Percentiles rank a stretch among this genome's conserved stretches.
Conservation (phyloP, 2,113 vertebrate genomes). For the Phocoena phocoena region DNA sequence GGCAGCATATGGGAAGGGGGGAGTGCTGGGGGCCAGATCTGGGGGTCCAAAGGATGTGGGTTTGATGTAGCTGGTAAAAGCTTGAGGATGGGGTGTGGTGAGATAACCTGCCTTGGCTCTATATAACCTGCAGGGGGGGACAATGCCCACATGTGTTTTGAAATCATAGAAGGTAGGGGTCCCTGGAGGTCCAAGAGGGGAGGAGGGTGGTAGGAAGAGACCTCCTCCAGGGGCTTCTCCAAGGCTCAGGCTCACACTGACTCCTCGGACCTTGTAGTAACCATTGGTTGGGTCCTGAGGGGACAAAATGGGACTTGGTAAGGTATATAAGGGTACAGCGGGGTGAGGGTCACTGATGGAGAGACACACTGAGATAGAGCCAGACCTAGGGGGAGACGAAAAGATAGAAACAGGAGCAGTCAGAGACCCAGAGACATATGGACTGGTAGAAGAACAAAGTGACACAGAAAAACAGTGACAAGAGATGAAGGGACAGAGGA, state of each 20-base stretch:
- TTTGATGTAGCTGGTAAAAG: conserved; percentile 92
- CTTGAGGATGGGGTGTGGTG: conserved; percentile 89
- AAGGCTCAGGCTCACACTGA: conserved; percentile 79
- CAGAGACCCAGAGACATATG: background rate
- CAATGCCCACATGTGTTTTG: conserved; percentile 71
- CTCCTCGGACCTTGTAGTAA: conserved; percentile 93
- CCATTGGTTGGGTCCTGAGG: conserved; percentile 92
- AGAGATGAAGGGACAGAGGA: background rate
- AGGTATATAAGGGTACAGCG: background rate
- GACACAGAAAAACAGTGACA: background rate
- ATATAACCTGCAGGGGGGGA: conserved; percentile 85
- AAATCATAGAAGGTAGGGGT: conserved; percentile 87
- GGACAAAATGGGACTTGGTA: background rate
- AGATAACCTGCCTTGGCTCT: conserved; percentile 86
- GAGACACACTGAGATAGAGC: background rate
- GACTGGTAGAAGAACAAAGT: background rate
- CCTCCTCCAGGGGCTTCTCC: conserved; percentile 71
- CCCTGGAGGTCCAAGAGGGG: conserved; percentile 67
- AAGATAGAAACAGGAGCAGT: background rate
- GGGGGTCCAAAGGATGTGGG: conserved; percentile 88
- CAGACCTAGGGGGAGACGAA: background rate
- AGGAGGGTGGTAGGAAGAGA: conserved; percentile 66
- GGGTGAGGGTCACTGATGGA: background rate
- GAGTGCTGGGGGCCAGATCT: conserved; percentile 88
- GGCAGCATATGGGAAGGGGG: conserved; percentile 91